Conservation (phyloP, 30 jellyfish, hydroid and myxozoan species). For the Morbakka virulenta region DNA sequence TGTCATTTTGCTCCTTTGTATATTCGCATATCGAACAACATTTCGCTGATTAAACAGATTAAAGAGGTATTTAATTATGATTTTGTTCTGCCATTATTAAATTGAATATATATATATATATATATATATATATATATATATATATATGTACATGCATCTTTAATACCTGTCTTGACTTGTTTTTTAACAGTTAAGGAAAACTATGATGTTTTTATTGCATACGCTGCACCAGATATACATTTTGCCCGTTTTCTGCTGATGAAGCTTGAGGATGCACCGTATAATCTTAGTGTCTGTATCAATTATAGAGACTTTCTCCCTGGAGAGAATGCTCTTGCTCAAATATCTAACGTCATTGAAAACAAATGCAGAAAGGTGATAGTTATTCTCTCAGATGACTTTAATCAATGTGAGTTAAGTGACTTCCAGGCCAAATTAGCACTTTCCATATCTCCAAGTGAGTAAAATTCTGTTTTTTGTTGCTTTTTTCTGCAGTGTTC, state of each 20-base stretch:
- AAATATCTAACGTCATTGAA: constrained; percentile 64
- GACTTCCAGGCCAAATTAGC: constrained; percentile 86
- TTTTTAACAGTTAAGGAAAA: constrained; percentile 46
- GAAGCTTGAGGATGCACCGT: constrained; percentile 31
- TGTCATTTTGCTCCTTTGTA: no score
- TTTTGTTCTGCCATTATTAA: no score
- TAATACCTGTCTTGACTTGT: background rate
- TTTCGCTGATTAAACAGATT: no score
- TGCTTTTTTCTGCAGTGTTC: no score
- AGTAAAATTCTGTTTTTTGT: no score
- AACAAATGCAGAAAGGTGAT: constrained; percentile 72
- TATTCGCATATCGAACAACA: no score
- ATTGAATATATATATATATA: no score
- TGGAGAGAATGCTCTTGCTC: constrained; percentile 61
- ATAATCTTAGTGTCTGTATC: constrained; percentile 60
- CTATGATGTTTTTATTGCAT: constrained; percentile 82
- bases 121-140: no score
- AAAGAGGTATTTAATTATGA: no score
- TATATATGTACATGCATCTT: no score
- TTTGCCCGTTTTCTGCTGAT: constrained; percentile 62
- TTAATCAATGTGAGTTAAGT: constrained; percentile 57
- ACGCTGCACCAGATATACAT: constrained; percentile 66
- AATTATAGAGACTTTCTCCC: constrained; percentile 80
- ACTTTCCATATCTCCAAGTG: constrained; percentile 72
- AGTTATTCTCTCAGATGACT: constrained; percentile 65